Evolutionary conservation across 2,113 vertebrate species (phyloP).

Genomic region (Struthidea cinerea): DNA sequence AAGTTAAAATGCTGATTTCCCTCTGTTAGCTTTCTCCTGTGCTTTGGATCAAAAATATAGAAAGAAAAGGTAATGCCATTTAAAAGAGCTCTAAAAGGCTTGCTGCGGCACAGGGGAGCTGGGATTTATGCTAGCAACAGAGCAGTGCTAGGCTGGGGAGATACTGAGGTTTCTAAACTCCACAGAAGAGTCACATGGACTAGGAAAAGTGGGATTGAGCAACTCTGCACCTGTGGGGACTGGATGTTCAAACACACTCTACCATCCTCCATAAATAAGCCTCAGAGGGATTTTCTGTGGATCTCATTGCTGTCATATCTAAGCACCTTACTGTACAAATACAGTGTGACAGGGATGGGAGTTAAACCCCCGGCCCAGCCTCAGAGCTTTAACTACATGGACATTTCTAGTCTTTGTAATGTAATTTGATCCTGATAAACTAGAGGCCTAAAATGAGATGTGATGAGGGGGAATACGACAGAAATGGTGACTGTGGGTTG

Average conservation of each 20-base stretch:
- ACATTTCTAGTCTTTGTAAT: not conserved
- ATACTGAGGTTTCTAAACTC: not conserved
- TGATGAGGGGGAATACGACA: not conserved
- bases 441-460: not conserved
- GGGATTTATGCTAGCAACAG: not conserved
- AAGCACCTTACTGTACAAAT: not conserved
- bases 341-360: not conserved
- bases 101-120: not conserved
- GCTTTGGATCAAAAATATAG: slow-evolving; percentile 38
- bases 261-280: not conserved
- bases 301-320: not conserved
- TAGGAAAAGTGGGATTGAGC: not conserved
- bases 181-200: not conserved
- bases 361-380: not conserved
- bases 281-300: not conserved
- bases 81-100: slow-evolving; percentile 7
- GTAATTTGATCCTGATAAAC: not conserved
- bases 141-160: not conserved
- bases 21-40: slow-evolving; percentile 27
- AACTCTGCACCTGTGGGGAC: not conserved
- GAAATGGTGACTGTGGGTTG: not conserved
- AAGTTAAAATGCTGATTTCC: slow-evolving; percentile 39
- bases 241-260: not conserved
- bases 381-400: not conserved
- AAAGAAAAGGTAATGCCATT: slow-evolving; percentile 22